These are phyloP conservation scores for Chelonoidis abingdonii DNA, from an alignment of 2,113 vertebrate genomes.

Conservation along the genomic window DNA sequence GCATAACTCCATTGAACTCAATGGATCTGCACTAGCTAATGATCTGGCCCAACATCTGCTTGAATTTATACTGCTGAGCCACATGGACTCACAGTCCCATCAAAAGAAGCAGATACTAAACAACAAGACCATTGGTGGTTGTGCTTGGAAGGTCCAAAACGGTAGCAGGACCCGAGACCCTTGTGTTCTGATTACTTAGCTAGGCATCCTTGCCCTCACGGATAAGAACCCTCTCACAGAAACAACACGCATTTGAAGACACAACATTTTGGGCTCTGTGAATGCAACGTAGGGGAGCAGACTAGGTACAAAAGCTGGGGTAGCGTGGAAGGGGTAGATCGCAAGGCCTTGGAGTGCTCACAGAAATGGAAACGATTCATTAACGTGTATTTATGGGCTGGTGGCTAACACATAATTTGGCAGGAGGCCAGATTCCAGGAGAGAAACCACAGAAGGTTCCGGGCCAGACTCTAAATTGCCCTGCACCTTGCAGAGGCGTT, in stretches of 20 bases:
- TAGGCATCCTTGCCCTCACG: background rate
- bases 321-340: background rate
- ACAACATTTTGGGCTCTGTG: background rate
- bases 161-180: background rate
- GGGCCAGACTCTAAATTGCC: background rate
- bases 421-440: background rate
- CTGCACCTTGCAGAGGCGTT: background rate
- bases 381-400: background rate
- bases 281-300: background rate
- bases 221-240: background rate
- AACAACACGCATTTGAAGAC: background rate
- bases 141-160: background rate
- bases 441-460: background rate
- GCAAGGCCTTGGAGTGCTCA: background rate
- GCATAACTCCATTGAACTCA: background rate
- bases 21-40: background rate
- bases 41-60: background rate
- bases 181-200: background rate
- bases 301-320: background rate
- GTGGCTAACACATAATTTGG: background rate
- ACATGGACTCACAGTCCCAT: accelerated
- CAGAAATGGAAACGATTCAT: background rate
- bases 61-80: background rate
- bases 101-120: background rate
- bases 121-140: background rate